phyloP scores from a whole-genome alignment of 2,888 invertebrate species.

The Andrena marginata region DNA sequence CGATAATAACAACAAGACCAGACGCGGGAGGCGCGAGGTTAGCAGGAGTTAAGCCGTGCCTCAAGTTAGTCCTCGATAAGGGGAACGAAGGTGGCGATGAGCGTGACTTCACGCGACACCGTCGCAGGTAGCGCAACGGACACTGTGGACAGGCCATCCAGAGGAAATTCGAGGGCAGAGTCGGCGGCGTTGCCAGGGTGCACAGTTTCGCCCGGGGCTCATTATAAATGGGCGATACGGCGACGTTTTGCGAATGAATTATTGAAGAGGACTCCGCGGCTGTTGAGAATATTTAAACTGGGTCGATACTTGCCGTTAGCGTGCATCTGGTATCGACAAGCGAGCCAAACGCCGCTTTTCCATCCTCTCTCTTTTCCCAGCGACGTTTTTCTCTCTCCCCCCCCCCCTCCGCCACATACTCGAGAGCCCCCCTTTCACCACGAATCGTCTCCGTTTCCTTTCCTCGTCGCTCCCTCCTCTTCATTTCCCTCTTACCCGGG shows the following conservation, averaged over 20 bases:
- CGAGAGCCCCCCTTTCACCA: conserved; percentile 22
- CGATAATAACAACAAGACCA: conserved; percentile 7
- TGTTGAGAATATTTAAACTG: conserved; percentile 69
- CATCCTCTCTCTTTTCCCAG: conserved; percentile 1
- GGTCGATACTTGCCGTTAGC: conserved; percentile 75
- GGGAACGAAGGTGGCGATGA: not conserved
- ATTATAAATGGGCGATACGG: conserved; percentile 66
- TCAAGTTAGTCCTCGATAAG: conserved; percentile 16
- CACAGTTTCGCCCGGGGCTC: conserved; percentile 43
- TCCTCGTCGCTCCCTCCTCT: conserved; percentile 10
- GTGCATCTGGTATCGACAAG: conserved; percentile 78
- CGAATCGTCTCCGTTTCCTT: conserved; percentile 1
- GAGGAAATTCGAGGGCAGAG: conserved; percentile 16
- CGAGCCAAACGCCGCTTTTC: conserved; percentile 41
- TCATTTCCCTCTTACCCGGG: not conserved
- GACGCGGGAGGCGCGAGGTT: not conserved
- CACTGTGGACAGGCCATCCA: not conserved
- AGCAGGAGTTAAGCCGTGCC: not conserved
- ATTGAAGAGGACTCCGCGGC: conserved; percentile 65
- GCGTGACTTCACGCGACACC: not conserved
- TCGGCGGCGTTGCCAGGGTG: not conserved
- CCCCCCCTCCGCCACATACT: conserved; percentile 8
- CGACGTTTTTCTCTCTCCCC: not conserved
- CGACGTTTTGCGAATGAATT: conserved; percentile 73
- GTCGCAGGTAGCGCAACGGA: not conserved